phyloP scores from a whole-genome alignment of 2,888 invertebrate species.

The Pseudanteris insignis region DNA sequence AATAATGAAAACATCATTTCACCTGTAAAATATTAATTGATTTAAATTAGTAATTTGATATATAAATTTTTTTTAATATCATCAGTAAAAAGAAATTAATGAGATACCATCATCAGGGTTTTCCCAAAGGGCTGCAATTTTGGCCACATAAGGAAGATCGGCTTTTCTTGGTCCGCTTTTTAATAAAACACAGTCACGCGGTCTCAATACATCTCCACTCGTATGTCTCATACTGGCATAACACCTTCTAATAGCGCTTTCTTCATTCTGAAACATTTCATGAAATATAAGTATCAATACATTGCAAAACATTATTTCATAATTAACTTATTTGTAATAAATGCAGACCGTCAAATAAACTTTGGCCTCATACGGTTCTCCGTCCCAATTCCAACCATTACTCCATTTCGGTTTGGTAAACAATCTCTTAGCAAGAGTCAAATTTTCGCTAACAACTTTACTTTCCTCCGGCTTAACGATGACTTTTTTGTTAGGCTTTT shows the following conservation, averaged over 20 bases:
- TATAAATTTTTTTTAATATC: slow-evolving; percentile 1
- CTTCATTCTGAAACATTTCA: slow-evolving; percentile 73
- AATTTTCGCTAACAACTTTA: slow-evolving; percentile 61
- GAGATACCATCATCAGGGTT: slow-evolving; percentile 93
- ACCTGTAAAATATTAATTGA: too few species aligned
- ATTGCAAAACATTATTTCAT: slow-evolving; percentile 6
- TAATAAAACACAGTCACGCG: slow-evolving; percentile 90
- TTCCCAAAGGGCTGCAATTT: slow-evolving; percentile 94
- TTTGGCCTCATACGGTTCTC: slow-evolving; percentile 82
- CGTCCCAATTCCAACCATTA: slow-evolving; percentile 93
- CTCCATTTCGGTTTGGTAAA: slow-evolving; percentile 78
- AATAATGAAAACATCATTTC: slow-evolving; percentile 97
- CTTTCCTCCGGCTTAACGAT: slow-evolving; percentile 58
- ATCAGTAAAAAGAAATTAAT: not conserved
- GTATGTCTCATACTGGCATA: slow-evolving; percentile 90
- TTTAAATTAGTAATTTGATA: not conserved
- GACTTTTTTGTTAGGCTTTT: slow-evolving; percentile 61
- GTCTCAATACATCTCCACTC: slow-evolving; percentile 83
- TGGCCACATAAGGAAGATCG: slow-evolving; percentile 93
- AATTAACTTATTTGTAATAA: too few species aligned
- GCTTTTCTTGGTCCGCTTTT: slow-evolving; percentile 84
- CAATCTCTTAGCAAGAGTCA: slow-evolving; percentile 63
- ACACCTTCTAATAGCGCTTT: slow-evolving; percentile 81
- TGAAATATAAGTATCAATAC: not conserved
- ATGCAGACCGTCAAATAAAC: slow-evolving; percentile 84